A percentile compares a stretch with the other conserved stretches of the same genome.
These are phyloP conservation scores for Bubalus kerabau DNA, from an alignment of 2,113 vertebrate genomes.

Conservation along the genomic window DNA sequence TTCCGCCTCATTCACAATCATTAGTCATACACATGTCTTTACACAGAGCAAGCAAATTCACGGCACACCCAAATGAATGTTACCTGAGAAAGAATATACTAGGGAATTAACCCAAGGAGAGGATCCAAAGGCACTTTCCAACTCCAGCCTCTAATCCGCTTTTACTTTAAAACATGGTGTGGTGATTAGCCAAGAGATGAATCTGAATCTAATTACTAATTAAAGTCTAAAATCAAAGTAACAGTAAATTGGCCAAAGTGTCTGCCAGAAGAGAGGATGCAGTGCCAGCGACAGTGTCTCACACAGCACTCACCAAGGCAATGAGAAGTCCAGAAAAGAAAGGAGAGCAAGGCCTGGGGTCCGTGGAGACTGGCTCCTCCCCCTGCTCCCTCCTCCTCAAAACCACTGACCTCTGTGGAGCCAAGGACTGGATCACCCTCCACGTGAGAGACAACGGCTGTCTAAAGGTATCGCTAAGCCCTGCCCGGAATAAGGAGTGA, in stretches of 20 bases:
- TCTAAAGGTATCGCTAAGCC: background rate
- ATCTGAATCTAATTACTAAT: constrained; percentile 1
- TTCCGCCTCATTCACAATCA: background rate
- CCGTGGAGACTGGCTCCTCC: background rate
- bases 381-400: background rate
- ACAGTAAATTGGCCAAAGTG: background rate
- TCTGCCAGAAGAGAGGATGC: background rate
- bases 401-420: background rate
- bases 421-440: background rate
- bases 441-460: background rate
- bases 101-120: background rate
- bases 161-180: background rate
- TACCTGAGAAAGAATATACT: background rate
- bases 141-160: background rate
- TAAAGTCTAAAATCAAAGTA: constrained; percentile 25
- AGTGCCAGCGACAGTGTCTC: background rate
- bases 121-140: background rate
- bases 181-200: background rate
- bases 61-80: background rate
- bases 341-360: background rate
- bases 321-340: background rate
- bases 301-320: background rate
- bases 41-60: background rate
- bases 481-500: background rate
- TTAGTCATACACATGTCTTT: background rate